Conservation (phyloP, 2,797 vertebrate species). For the Ptychadena robeensis region DNA sequence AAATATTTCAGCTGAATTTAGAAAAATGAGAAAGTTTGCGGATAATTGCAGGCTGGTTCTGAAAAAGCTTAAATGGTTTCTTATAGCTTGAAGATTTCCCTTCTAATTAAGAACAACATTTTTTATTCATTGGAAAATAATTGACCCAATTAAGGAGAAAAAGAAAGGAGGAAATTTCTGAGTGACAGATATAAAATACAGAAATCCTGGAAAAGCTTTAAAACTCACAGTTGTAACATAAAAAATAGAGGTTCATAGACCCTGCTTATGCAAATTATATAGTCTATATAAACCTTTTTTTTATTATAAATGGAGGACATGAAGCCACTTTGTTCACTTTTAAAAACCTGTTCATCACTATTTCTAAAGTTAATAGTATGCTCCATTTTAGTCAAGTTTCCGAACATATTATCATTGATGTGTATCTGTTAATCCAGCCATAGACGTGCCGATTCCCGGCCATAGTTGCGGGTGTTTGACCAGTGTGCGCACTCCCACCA, state of each 20-base stretch:
- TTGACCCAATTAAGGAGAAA: constrained; percentile 20
- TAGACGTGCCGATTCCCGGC: no score
- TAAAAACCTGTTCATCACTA: no score
- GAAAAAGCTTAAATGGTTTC: constrained; percentile 23
- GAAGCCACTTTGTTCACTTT: no score
- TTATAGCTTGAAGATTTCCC: constrained; percentile 42
- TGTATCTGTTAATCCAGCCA: no score
- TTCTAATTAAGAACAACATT: constrained; percentile 39
- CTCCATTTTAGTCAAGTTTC: no score
- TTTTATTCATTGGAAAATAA: constrained; percentile 45
- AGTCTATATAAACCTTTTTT: no score
- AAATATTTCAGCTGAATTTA: constrained; percentile 49
- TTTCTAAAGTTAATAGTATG: no score
- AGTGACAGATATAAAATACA: background rate
- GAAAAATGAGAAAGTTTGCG: constrained; percentile 38
- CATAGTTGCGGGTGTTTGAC: no score
- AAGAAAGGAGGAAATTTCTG: background rate
- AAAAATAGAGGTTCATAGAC: constrained; percentile 44
- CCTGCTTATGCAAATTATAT: no score
- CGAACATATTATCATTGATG: no score
- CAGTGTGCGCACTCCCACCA: no score
- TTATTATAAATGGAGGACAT: no score
- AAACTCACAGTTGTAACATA: constrained; percentile 39
- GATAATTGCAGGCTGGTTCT: constrained; percentile 46
- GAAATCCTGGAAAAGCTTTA: constrained; percentile 29